Evolutionary conservation across 2,797 vertebrate species (phyloP).

Genomic region (Micromesistius poutassou): DNA sequence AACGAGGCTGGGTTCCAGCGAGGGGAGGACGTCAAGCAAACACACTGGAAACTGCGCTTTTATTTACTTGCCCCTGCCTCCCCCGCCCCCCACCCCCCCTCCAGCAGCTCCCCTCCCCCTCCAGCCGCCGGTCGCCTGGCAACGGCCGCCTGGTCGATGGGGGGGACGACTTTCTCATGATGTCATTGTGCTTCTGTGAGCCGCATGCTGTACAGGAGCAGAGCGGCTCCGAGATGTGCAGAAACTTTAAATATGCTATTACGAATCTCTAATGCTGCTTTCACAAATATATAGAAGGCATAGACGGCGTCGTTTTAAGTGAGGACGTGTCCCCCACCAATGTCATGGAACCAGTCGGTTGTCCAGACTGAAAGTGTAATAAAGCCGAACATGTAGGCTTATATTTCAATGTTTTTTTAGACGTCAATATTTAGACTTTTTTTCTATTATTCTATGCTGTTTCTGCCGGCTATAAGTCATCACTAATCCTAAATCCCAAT

Average conservation of each 20-base stretch:
- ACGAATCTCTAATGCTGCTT: too few species aligned
- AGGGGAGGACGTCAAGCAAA: slow-evolving; percentile 65
- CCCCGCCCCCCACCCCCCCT: slow-evolving; percentile 57
- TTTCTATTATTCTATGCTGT: too few species aligned
- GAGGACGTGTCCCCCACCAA: too few species aligned
- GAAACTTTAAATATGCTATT: not conserved
- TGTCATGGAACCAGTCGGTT: too few species aligned
- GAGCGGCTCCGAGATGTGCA: not conserved
- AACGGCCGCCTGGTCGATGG: slow-evolving; percentile 65
- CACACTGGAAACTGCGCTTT: slow-evolving; percentile 68
- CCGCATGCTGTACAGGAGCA: not conserved
- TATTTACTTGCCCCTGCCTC: slow-evolving; percentile 62
- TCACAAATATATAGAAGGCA: too few species aligned
- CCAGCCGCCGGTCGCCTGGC: slow-evolving; percentile 66
- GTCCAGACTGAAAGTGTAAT: too few species aligned
- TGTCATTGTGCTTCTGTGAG: slow-evolving; percentile 61
- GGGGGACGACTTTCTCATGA: slow-evolving; percentile 76
- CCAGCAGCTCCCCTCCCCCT: slow-evolving; percentile 58
- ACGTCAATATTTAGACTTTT: too few species aligned
- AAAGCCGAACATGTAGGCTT: too few species aligned
- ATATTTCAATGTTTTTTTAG: too few species aligned
- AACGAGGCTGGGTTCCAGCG: slow-evolving; percentile 47
- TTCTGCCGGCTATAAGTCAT: too few species aligned
- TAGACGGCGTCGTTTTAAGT: too few species aligned
- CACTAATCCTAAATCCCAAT: too few species aligned